These are phyloP conservation scores for Atethmia centrago DNA, from an alignment of 2,888 invertebrate genomes.

Conservation along the genomic window DNA sequence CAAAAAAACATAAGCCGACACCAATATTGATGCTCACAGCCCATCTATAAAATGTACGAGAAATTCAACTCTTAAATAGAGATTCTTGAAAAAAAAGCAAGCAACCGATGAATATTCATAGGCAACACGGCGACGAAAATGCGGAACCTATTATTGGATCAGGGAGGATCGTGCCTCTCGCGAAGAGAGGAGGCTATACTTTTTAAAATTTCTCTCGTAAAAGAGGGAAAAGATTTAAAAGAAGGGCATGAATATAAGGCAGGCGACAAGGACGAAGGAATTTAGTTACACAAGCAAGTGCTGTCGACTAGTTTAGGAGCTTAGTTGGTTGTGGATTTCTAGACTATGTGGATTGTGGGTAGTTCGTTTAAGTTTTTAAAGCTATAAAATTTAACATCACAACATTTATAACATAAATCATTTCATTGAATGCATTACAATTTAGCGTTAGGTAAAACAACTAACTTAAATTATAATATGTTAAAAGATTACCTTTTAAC, in stretches of 20 bases:
- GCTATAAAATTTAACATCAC: not conserved
- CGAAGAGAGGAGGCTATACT: conserved; percentile 59
- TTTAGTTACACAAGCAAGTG: conserved; percentile 51
- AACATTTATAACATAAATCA: not conserved
- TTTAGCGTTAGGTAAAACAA: not conserved
- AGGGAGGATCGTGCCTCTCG: conserved; percentile 63
- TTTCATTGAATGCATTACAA: not conserved
- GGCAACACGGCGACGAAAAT: conserved; percentile 61
- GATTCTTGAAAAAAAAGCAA: conserved; percentile 62
- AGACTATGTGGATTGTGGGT: not conserved
- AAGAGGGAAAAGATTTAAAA: conserved; percentile 64
- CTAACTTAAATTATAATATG: not conserved
- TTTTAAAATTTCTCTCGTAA: conserved; percentile 64
- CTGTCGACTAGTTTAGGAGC: not conserved
- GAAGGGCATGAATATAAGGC: conserved; percentile 48
- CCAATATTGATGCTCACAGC: conserved; percentile 60
- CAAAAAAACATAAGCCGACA: conserved; percentile 56
- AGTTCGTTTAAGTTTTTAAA: no score
- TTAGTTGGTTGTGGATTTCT: not conserved
- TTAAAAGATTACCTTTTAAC: no score
- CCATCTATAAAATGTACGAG: conserved; percentile 60
- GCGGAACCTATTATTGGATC: conserved; percentile 72
- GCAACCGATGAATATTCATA: conserved; percentile 72
- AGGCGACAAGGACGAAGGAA: conserved; percentile 33
- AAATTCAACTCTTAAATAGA: conserved; percentile 68